phyloP scores from a whole-genome alignment of 2,797 vertebrate genomes.

The Acrossocheilus fasciatus region DNA sequence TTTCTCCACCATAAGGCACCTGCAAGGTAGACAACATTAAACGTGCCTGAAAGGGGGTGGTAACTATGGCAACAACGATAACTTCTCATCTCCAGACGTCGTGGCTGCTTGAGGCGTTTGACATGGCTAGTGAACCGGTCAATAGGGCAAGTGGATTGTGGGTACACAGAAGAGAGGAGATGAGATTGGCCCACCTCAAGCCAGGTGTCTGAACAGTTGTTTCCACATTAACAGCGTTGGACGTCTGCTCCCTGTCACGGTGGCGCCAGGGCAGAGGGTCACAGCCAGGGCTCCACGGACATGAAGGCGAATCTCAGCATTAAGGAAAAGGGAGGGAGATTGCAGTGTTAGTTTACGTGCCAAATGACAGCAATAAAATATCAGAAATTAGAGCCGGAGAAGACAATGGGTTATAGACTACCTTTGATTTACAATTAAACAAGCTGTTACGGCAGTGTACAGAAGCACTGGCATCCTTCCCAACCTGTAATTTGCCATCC shows the following conservation, averaged over 20 bases:
- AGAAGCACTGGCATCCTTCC: conserved; percentile 31
- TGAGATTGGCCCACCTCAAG: conserved; percentile 23
- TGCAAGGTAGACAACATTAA: not conserved
- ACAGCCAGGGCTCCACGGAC: not conserved
- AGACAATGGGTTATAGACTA: conserved; percentile 41
- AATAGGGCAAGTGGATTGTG: conserved; percentile 46
- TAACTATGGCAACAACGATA: conserved; percentile 12
- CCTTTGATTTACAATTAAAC: conserved; percentile 49
- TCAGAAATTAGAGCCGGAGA: conserved; percentile 14
- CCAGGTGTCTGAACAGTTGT: conserved; percentile 43
- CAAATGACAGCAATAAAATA: conserved; percentile 30
- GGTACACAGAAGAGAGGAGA: conserved; percentile 36
- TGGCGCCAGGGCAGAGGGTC: not conserved
- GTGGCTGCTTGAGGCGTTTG: conserved; percentile 17
- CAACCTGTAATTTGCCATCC: conserved; percentile 16
- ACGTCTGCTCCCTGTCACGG: conserved; percentile 14
- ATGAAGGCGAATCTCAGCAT: not conserved
- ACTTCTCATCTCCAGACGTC: not conserved
- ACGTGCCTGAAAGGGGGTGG: not conserved
- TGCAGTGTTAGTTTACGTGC: not conserved
- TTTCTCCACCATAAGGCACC: not conserved
- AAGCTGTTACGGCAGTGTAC: conserved; percentile 28
- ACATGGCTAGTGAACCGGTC: conserved; percentile 34
- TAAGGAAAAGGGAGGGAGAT: conserved; percentile 7
- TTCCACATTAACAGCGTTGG: not conserved